Evolutionary conservation across 2,113 vertebrate genomes (phyloP), one percentile per base, ranked within the genome.

Genomic region (Mionectes macconnelli): DNA sequence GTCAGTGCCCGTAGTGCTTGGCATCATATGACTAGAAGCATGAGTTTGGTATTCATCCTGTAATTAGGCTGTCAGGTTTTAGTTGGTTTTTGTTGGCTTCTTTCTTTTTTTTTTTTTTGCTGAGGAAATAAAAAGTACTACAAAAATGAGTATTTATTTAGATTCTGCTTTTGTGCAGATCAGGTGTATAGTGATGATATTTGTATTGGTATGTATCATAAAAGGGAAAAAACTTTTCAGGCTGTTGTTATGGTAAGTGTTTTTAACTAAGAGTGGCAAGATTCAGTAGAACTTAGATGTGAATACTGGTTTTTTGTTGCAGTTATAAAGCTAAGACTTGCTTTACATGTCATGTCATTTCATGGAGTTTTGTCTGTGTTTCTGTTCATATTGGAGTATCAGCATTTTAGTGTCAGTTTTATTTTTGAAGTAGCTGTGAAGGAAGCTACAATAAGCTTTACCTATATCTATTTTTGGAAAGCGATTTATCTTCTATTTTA

Each of bases 1-100:
- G 50, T 93, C 76, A 92, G 16, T 91, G 67, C 10, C 24, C 5
- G n/a, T 74, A 47, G 37, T 73, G 67, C 89, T 90, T 82, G 63
- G 30, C 69, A 49, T 96, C 94, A 86, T 95, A 79, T 96, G 93
- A 97, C 44, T 83, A 25, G 69, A 63, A 90, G 47, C 92, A 92
- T 35, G 94, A 96, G 80, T 89, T 94, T 5, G 4, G 15, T 74
- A 37, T 87, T 82, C 84, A 62, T 81, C 8, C 4, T 4, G 52
- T 84, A 40, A 64, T 31, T 70, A 39, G 27, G 25, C 30, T 82
- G 39, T 42, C 12, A 21, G 16, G 13, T 87, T 83, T 69, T 35
- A 30, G n/a, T 10, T 45, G 16, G 4, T 12, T 16, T 67, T 21
- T 31, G 24, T n/a, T 40, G 23, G 10, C 21, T 75, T 57, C 2